Evolutionary conservation across 2,888 invertebrate species (phyloP).

Genomic region (Phania funesta): DNA sequence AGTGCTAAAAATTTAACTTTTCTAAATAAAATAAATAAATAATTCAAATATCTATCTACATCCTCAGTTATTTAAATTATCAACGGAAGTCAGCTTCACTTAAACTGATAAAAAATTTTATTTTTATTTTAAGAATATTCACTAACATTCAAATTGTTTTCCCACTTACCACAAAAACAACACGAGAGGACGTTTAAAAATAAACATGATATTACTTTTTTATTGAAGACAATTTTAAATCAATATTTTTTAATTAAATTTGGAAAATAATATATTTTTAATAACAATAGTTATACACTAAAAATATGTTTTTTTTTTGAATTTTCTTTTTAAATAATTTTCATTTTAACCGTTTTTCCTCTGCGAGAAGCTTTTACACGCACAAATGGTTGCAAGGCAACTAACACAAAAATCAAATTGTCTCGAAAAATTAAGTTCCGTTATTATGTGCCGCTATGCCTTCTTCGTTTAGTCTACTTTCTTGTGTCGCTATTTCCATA

Average conservation of each 20-base stretch:
- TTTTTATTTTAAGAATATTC: background rate
- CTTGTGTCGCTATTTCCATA: background rate
- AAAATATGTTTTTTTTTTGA: background rate
- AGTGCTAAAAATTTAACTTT: too few species aligned
- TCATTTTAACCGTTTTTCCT: conserved; percentile 51
- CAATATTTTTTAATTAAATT: background rate
- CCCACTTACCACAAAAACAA: conserved; percentile 68
- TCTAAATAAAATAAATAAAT: too few species aligned
- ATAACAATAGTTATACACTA: too few species aligned
- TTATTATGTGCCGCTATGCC: conserved; percentile 35
- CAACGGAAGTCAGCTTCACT: conserved; percentile 55
- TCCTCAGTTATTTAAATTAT: conserved; percentile 44
- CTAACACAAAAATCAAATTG: conserved; percentile 65
- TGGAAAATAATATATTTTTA: background rate
- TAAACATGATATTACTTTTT: conserved; percentile 53
- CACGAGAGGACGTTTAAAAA: conserved; percentile 63
- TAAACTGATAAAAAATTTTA: conserved; percentile 1
- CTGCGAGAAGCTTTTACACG: conserved; percentile 64
- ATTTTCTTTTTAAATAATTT: conserved; percentile 1
- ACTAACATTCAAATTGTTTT: background rate
- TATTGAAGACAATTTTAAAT: background rate
- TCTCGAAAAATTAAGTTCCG: conserved; percentile 58
- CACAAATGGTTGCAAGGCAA: conserved; percentile 68
- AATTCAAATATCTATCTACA: background rate
- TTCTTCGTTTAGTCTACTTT: conserved; percentile 21